These are phyloP conservation scores for Seira sanloemensis DNA, from an alignment of 2,888 invertebrate genomes.

Conservation along the genomic window DNA sequence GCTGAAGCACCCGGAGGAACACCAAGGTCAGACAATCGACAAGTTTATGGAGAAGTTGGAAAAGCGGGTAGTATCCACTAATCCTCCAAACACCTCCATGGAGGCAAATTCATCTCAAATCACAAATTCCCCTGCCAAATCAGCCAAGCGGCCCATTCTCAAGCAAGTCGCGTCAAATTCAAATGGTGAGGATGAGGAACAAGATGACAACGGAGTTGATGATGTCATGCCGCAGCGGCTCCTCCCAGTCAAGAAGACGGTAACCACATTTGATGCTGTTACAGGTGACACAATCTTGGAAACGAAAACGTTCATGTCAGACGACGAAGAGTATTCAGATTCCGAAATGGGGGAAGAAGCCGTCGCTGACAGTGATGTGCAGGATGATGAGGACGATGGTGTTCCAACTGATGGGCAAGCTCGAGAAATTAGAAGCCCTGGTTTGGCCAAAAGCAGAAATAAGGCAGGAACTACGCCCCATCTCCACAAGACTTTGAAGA, in stretches of 20 bases:
- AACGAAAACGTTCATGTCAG: constrained; percentile 18
- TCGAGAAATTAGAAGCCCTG: neutral
- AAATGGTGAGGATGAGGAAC: neutral
- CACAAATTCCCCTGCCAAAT: constrained; percentile 6
- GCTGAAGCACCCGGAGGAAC: neutral
- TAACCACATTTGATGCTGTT: constrained; percentile 22
- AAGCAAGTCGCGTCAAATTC: constrained; percentile 6
- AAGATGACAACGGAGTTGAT: neutral
- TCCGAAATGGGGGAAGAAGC: neutral
- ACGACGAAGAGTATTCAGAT: neutral
- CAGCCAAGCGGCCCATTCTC: constrained; percentile 10
- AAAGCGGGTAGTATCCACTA: constrained; percentile 15
- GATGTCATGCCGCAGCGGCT: neutral
- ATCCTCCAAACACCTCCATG: neutral
- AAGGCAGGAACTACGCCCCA: neutral
- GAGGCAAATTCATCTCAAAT: neutral
- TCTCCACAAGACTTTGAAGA: constrained; percentile 12
- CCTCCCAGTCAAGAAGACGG: constrained; percentile 17
- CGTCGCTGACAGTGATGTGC: neutral
- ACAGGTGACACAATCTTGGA: constrained; percentile 34
- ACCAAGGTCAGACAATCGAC: constrained; percentile 9
- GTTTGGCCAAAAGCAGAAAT: neutral
- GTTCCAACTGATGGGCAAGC: neutral
- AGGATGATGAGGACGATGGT: neutral
- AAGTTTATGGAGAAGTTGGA: constrained; percentile 27